Percentiles rank a stretch among this genome's conserved stretches.
Conservation (phyloP, 2,113 vertebrate genomes). For the Tapirus terrestris region DNA sequence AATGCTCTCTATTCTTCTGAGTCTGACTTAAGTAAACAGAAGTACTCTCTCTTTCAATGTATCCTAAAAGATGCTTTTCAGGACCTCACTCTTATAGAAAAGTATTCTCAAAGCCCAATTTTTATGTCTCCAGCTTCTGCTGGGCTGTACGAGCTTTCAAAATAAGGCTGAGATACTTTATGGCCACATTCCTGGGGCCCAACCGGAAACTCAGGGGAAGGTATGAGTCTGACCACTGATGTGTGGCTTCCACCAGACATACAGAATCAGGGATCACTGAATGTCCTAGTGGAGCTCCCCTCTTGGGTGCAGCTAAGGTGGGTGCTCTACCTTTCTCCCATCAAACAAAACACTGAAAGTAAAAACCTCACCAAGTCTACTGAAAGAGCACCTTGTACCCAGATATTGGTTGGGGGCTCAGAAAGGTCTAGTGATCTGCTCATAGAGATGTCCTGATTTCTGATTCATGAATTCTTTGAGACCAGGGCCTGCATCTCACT, state of each 20-base stretch:
- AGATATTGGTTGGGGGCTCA: background rate
- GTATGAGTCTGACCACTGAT: rapidly evolving
- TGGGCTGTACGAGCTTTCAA: background rate
- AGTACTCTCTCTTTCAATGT: background rate
- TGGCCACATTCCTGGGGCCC: background rate
- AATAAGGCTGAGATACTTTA: background rate
- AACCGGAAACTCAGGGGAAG: background rate
- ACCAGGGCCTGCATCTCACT: background rate
- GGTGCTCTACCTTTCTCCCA: background rate
- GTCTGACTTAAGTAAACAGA: background rate
- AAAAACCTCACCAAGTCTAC: background rate
- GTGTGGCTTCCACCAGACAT: background rate
- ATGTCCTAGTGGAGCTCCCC: rapidly evolving
- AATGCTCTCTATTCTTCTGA: background rate
- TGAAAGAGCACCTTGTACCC: background rate
- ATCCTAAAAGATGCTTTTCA: background rate
- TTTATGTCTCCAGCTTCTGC: background rate
- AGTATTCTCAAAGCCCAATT: background rate
- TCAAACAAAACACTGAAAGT: background rate
- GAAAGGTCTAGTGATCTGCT: background rate
- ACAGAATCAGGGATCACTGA: background rate
- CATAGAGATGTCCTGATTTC: background rate
- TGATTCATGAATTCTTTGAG: background rate
- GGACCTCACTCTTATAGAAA: background rate
- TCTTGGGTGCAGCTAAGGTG: too few relatives aligned